phyloP scores from a whole-genome alignment of 2,888 invertebrate genomes.

The Rhabditoides inermis region DNA sequence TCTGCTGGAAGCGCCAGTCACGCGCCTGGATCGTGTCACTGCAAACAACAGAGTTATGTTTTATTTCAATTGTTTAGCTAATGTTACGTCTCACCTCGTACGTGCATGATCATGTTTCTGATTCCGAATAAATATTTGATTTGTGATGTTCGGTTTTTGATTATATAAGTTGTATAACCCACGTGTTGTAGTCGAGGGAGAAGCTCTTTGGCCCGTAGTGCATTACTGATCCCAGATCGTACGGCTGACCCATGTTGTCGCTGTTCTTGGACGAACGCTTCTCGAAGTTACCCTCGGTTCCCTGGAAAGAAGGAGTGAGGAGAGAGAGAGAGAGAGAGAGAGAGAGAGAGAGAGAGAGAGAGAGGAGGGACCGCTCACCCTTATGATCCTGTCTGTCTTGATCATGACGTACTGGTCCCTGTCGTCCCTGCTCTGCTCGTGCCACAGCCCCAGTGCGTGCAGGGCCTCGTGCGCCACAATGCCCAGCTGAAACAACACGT shows the following conservation, averaged over 20 bases:
- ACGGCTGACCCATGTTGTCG: slow-evolving; percentile 47
- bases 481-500: slow-evolving; percentile 41
- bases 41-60: not conserved
- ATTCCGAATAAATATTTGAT: too few species aligned
- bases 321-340: not conserved
- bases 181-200: slow-evolving; percentile 37
- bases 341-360: not conserved
- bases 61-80: too few species aligned
- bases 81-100: too few species aligned
- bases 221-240: slow-evolving; percentile 47
- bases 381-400: slow-evolving; percentile 29
- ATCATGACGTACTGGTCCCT: slow-evolving; percentile 40
- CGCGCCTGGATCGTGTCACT: slow-evolving; percentile 36
- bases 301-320: slow-evolving; percentile 13
- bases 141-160: too few species aligned
- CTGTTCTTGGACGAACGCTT: slow-evolving; percentile 38
- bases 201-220: slow-evolving; percentile 49
- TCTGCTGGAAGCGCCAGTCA: slow-evolving; percentile 43
- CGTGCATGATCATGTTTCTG: too few species aligned
- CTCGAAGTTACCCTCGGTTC: slow-evolving; percentile 49
- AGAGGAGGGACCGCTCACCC: slow-evolving; percentile 12
- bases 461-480: slow-evolving; percentile 44
- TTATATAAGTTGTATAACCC: too few species aligned
- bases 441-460: slow-evolving; percentile 47
- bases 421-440: slow-evolving; percentile 48